Evolutionary conservation across 2,888 invertebrate genomes (phyloP).

Genomic region (Lepidochrysops patricia): DNA sequence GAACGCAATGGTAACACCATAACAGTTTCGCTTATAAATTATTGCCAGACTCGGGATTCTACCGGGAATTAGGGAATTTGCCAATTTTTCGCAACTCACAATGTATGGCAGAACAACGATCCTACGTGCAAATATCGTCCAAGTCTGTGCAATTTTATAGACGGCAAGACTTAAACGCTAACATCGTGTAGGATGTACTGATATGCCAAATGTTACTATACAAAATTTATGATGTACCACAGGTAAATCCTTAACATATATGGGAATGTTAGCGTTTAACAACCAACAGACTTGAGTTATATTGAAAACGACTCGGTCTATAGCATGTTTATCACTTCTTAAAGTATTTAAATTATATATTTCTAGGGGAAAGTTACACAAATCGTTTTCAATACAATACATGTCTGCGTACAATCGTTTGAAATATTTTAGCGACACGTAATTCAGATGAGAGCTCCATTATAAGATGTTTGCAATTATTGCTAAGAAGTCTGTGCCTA

Average conservation of each 20-base stretch:
- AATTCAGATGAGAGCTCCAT: conserved; percentile 55
- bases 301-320: background rate
- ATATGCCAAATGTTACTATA: conserved; percentile 8
- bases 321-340: background rate
- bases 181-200: conserved; percentile 33
- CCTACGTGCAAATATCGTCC: conserved; percentile 22
- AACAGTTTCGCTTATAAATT: conserved; percentile 43
- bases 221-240: background rate
- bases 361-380: background rate
- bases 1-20: conserved; percentile 68
- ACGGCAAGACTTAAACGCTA: conserved; percentile 73
- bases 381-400: conserved; percentile 16
- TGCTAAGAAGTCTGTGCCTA: conserved; percentile 63
- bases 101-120: background rate
- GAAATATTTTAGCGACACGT: conserved; percentile 27
- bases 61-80: background rate
- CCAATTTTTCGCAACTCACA: background rate
- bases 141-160: conserved; percentile 41
- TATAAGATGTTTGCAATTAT: conserved; percentile 68
- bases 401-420: conserved; percentile 18
- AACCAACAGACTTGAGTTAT: conserved; percentile 32
- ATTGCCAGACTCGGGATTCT: conserved; percentile 34
- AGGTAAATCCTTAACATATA: conserved; percentile 18
- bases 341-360: background rate
- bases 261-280: conserved; percentile 70